Base-by-base conservation (phyloP, 2,888 invertebrate species). In the Pterostichus niger region DNA sequence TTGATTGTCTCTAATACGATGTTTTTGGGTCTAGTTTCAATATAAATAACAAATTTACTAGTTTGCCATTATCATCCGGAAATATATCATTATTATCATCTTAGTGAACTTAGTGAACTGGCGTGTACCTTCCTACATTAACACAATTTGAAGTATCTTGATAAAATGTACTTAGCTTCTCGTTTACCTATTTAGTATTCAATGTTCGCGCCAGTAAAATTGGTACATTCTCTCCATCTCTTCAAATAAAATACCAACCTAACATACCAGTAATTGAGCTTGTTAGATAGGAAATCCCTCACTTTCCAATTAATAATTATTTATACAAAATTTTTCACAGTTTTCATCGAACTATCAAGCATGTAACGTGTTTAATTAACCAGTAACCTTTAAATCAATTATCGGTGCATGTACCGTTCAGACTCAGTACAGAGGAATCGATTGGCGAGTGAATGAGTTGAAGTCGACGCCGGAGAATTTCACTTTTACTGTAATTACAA, bases 401-500 rank as follows among this genome's bases (percentile, higher is more conserved):
- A 71, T 44, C 15, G 40, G 40, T 6, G 40, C 6, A 40, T 9
- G 40, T 40, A 40, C 40, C 40, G 40, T 44, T 17, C 9, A 11
- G 59, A 6, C 17, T 7, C n/a, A n/a, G 33, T n/a, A 49, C 33
- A 35, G 15, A 61, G 11, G 68, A 71, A 71, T 71, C 44, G 68
- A 44, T 71, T 40, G 44, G 68, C 17, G 40, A 71, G 17, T 71
- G 68, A 71, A 17, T 44, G 17, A 44, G 44, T 17, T 44, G 44
- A 40, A 71, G 56, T 13, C 6, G 44, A 40, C 44, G 56, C 17
- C 6, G 56, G 68, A 71, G 44, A 71, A 71, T 71, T 71, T 71
- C 68, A 71, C 68, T 71, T 71, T 71, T 71, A 71, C 68, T 40
- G 31, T 71, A 71, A 71, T 71, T 71, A 71, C 68, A 71, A 71